Evolutionary conservation across 2,113 vertebrate genomes (phyloP).

Genomic region (Nothobranchius furzeri): DNA sequence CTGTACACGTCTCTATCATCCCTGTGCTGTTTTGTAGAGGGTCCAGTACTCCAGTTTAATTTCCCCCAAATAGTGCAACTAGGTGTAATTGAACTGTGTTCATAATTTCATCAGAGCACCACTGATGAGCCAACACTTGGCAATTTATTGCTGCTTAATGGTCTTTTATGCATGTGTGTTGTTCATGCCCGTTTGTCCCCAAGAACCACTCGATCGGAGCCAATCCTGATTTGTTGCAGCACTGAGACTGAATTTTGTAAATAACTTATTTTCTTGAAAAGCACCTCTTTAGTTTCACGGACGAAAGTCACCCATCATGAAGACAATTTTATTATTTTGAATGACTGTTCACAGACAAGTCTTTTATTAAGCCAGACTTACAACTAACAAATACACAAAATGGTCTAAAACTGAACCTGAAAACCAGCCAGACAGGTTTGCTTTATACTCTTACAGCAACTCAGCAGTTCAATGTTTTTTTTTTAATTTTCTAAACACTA

Average conservation of each 20-base stretch:
- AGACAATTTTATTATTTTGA: too few species aligned
- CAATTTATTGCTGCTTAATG: constrained; percentile 19
- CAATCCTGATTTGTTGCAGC: neutral
- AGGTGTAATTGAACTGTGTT: constrained; percentile 57
- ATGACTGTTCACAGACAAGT: too few species aligned
- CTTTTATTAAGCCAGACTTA: too few species aligned
- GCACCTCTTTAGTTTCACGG: too few species aligned
- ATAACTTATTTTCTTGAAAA: neutral
- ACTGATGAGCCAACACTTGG: constrained; percentile 55
- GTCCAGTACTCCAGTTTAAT: constrained; percentile 63
- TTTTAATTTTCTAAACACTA: too few species aligned
- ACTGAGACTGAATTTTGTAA: neutral
- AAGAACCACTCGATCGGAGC: neutral
- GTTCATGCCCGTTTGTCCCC: neutral
- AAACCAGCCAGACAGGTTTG: too few species aligned
- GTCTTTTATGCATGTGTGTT: neutral
- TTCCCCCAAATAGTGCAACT: constrained; percentile 55
- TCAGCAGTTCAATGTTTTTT: too few species aligned
- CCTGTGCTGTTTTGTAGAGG: constrained; percentile 50
- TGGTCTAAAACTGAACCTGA: too few species aligned
- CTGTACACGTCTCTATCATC: constrained; percentile 33
- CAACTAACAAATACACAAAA: too few species aligned
- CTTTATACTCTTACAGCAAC: too few species aligned
- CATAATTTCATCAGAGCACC: constrained; percentile 72
- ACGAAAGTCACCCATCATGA: too few species aligned